Conservation (phyloP, 1,140 invertebrate species). For the Probaryconus sp. region DNA sequence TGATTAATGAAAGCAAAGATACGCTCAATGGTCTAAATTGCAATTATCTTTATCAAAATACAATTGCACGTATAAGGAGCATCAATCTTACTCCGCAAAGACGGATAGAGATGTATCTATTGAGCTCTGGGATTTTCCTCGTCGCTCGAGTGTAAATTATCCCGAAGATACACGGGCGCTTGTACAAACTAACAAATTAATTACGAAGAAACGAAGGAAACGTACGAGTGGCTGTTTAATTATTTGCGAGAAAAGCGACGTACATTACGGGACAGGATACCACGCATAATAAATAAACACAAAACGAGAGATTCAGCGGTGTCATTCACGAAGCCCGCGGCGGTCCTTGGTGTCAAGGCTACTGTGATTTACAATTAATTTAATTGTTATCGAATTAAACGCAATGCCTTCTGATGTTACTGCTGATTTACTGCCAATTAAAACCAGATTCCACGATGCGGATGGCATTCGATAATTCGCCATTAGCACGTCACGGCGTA, state of each 20-base stretch:
- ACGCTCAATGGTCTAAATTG: slow-evolving; percentile 32
- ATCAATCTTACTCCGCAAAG: slow-evolving; percentile 55
- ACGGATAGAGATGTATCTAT: slow-evolving; percentile 59
- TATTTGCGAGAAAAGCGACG: slow-evolving; percentile 51
- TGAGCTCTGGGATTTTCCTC: slow-evolving; percentile 51
- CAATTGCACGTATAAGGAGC: background rate
- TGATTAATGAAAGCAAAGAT: slow-evolving; percentile 31
- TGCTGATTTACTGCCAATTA: slow-evolving; percentile 47
- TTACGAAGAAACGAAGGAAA: slow-evolving; percentile 44
- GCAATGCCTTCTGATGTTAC: slow-evolving; percentile 32
- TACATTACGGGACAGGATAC: slow-evolving; percentile 34
- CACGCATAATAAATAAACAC: slow-evolving; percentile 41
- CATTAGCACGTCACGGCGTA: slow-evolving; percentile 33
- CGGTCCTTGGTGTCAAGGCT: slow-evolving; percentile 32
- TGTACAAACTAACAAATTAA: slow-evolving; percentile 58
- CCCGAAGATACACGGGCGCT: slow-evolving; percentile 42
- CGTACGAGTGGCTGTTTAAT: slow-evolving; percentile 44
- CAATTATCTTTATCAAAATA: background rate
- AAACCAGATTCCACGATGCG: slow-evolving; percentile 25
- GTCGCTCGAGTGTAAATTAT: slow-evolving; percentile 57
- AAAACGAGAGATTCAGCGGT: slow-evolving; percentile 28
- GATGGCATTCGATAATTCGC: slow-evolving; percentile 35
- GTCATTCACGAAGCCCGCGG: slow-evolving; percentile 20
- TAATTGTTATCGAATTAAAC: slow-evolving; percentile 46
- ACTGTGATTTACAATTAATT: slow-evolving; percentile 48